phyloP scores from a whole-genome alignment of 2,113 vertebrate species.

The Bubalus kerabau region DNA sequence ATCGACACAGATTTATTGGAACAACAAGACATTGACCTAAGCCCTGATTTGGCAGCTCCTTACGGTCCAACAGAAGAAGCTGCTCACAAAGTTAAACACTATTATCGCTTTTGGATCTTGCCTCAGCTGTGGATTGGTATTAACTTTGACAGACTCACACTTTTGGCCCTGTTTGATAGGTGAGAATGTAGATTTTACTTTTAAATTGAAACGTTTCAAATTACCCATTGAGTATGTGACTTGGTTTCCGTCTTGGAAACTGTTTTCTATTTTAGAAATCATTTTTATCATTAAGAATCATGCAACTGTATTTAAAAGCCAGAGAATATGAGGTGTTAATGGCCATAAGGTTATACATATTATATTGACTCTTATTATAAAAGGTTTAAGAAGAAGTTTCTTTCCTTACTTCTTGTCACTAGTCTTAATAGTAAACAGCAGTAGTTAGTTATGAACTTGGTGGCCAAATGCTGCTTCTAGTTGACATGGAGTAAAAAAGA shows the following conservation, averaged over 20 bases:
- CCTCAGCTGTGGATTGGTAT: constrained; percentile 96
- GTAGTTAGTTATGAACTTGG: not conserved
- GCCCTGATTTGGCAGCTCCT: constrained; percentile 93
- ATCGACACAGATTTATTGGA: constrained; percentile 96
- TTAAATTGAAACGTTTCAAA: not conserved
- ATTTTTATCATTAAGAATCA: not conserved
- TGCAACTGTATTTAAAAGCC: not conserved
- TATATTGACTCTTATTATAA: not conserved
- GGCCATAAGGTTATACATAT: not conserved
- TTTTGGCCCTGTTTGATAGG: constrained; percentile 98
- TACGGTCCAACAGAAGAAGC: constrained; percentile 87
- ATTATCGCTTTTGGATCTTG: constrained; percentile 96
- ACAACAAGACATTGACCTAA: constrained; percentile 94
- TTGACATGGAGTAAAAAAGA: not conserved
- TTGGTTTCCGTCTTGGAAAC: not conserved
- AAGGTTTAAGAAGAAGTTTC: not conserved
- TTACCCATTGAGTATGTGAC: not conserved
- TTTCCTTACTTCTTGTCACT: not conserved
- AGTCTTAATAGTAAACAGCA: not conserved
- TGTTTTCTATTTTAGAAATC: not conserved
- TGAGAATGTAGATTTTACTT: constrained; percentile 68
- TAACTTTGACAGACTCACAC: constrained; percentile 97
- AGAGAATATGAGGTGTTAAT: not conserved
- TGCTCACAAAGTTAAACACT: constrained; percentile 91
- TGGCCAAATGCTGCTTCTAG: not conserved